These are phyloP conservation scores for Dione vanillae DNA, from an alignment of 2,888 invertebrate genomes.

Conservation along the genomic window DNA sequence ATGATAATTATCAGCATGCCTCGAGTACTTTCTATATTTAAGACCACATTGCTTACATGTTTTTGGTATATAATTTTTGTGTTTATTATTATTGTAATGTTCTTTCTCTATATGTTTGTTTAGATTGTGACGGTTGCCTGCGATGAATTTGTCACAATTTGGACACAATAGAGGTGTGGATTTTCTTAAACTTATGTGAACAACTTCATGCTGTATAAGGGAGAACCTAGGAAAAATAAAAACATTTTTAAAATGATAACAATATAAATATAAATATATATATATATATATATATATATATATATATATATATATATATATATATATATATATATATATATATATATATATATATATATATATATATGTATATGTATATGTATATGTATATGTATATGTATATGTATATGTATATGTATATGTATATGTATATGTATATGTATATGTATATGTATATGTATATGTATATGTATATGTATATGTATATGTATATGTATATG, in stretches of 20 bases:
- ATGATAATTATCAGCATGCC: conserved; percentile 45
- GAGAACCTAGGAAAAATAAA: conserved; percentile 41
- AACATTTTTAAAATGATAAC: not conserved
- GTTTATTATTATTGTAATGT: conserved; percentile 9
- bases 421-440: no score
- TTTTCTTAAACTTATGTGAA: conserved; percentile 39
- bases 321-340: no score
- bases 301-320: no score
- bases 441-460: no score
- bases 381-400: no score
- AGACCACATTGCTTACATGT: conserved; percentile 42
- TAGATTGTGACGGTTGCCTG: conserved; percentile 26
- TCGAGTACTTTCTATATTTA: conserved; percentile 33
- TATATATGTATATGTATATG: no score
- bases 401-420: no score
- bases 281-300: no score
- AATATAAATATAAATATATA: no score
- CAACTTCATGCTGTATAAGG: conserved; percentile 43
- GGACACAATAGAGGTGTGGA: conserved; percentile 38
- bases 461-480: no score
- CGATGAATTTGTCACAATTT: conserved; percentile 46
- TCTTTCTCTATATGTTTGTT: conserved; percentile 31
- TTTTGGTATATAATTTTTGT: not conserved
- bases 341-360: no score
- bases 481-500: no score